A percentile compares a stretch with the other conserved stretches of the same genome.
Conservation (phyloP, 2,888 invertebrate species). For the Nymphalis polychloros region DNA sequence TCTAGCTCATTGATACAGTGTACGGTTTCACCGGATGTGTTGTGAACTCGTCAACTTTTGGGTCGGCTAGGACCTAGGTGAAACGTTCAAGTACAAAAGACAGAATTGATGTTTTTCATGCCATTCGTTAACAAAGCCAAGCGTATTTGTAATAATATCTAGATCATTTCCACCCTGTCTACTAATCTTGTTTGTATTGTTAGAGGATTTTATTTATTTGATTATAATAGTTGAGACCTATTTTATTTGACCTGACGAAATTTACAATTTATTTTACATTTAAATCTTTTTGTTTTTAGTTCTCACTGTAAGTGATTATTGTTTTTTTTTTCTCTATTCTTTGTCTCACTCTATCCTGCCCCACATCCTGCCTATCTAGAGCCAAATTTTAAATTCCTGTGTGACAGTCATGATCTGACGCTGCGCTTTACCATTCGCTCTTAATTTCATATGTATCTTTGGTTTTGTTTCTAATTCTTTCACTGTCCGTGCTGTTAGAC, state of each 20-base stretch:
- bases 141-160: neutral
- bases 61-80: conserved; percentile 27
- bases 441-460: too few relatives aligned
- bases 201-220: conserved; percentile 18
- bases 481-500: too few relatives aligned
- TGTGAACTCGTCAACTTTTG: conserved; percentile 29
- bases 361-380: too few relatives aligned
- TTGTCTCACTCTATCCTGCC: too few relatives aligned
- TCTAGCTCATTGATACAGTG: conserved; percentile 35
- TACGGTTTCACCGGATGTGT: conserved; percentile 41
- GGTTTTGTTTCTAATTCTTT: too few relatives aligned
- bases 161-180: conserved; percentile 8
- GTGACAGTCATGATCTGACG: too few relatives aligned
- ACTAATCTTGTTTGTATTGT: conserved; percentile 18
- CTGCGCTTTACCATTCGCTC: too few relatives aligned
- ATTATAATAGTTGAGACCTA: neutral
- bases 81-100: conserved; percentile 16
- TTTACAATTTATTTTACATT: neutral
- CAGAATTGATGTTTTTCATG: neutral
- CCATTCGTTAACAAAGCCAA: neutral
- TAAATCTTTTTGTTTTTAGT: neutral
- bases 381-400: too few relatives aligned
- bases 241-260: neutral
- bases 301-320: neutral
- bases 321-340: too few relatives aligned